A percentile compares a stretch with the other conserved stretches of the same genome.
Conservation (phyloP, 2,888 invertebrate species). For the Cartodere bifasciata region DNA sequence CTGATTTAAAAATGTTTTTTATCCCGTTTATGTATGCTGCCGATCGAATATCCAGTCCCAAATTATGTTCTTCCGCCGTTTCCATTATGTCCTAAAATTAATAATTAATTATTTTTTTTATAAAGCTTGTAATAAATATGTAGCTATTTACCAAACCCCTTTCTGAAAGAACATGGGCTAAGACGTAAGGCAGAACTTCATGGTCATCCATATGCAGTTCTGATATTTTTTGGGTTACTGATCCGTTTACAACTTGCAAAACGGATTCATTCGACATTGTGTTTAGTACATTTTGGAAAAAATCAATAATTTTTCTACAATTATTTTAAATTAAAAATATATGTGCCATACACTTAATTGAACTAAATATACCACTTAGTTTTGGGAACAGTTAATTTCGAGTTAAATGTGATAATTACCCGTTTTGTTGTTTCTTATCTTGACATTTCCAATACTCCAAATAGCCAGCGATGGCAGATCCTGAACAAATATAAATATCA, state of each 20-base stretch:
- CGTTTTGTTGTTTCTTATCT: constrained; percentile 9
- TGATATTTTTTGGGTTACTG: not conserved
- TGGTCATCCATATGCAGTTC: constrained; percentile 1
- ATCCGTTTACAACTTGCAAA: not conserved
- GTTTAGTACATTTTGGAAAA: not conserved
- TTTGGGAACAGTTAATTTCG: constrained; percentile 6
- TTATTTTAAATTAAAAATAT: too few relatives aligned
- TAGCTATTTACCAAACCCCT: not conserved
- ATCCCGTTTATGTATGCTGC: constrained; percentile 29
- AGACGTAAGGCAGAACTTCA: not conserved
- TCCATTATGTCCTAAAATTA: constrained; percentile 24
- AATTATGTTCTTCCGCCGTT: constrained; percentile 18
- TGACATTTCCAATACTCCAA: constrained; percentile 26
- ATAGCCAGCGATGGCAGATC: constrained; percentile 26
- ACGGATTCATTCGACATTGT: not conserved
- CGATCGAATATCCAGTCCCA: constrained; percentile 25
- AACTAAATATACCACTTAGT: too few relatives aligned
- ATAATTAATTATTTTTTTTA: constrained; percentile 3
- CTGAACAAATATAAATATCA: constrained; percentile 28
- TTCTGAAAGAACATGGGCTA: constrained; percentile 1
- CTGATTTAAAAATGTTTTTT: constrained; percentile 19
- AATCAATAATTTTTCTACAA: not conserved
- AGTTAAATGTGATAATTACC: constrained; percentile 7
- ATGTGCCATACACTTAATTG: too few relatives aligned
- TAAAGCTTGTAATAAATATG: too few relatives aligned